Percentiles rank a stretch among this genome's conserved stretches.
Conservation (phyloP, 2,797 vertebrate species). For the Acomys russatus region DNA sequence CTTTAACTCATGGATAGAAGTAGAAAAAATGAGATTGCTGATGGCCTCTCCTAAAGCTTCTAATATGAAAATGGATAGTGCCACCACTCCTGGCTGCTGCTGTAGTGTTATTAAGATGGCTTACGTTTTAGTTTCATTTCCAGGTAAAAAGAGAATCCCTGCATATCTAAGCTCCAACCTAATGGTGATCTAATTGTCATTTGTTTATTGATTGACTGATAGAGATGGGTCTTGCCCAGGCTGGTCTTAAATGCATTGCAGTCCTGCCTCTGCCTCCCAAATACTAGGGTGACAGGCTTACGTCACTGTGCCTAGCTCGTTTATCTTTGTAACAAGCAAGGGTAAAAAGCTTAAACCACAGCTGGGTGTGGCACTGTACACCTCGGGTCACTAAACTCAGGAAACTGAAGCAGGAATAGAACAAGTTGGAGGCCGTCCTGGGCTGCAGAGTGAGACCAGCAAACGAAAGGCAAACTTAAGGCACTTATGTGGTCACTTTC, state of each 20-base stretch:
- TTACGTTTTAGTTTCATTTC: conserved; percentile 58
- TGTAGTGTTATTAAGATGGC: not conserved
- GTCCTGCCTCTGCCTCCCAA: not conserved
- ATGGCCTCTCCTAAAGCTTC: conserved; percentile 56
- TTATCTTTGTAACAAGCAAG: conserved; percentile 58
- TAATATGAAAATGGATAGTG: conserved; percentile 34
- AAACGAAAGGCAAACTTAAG: not conserved
- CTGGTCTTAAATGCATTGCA: not conserved
- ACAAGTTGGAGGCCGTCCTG: not conserved
- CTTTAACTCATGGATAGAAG: conserved; percentile 21
- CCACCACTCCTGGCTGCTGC: too few species aligned
- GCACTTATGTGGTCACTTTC: conserved; percentile 54
- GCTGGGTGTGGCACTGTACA: not conserved
- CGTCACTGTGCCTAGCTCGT: not conserved
- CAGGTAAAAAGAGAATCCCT: conserved; percentile 47
- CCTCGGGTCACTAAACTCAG: not conserved
- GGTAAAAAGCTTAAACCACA: conserved; percentile 9
- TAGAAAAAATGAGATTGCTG: conserved; percentile 43
- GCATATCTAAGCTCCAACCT: conserved; percentile 12
- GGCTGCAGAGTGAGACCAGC: not conserved
- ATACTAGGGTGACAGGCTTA: not conserved
- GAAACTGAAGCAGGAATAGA: not conserved
- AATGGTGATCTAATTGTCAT: conserved; percentile 41
- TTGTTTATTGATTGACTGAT: not conserved
- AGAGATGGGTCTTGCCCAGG: not conserved